phyloP scores from a whole-genome alignment of 2,888 invertebrate species.

The Steinernema hermaphroditum region DNA sequence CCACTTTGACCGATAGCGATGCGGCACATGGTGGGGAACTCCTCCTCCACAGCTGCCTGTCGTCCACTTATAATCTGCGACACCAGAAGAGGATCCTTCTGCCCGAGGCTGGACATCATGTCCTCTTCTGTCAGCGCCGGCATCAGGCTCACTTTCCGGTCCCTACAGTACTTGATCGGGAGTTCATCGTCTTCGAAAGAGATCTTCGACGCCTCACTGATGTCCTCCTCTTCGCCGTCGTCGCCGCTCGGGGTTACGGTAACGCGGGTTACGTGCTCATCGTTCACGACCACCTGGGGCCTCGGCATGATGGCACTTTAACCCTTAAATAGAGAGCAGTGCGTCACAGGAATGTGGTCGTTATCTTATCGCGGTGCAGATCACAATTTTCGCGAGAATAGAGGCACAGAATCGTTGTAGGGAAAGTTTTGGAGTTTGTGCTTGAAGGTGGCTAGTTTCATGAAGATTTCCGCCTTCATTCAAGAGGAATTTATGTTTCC shows the following conservation, averaged over 20 bases:
- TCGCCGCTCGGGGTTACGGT: conserved; percentile 23
- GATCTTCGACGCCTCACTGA: background rate
- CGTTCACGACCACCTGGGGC: conserved; percentile 23
- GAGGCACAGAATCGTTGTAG: no score
- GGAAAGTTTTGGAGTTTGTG: no score
- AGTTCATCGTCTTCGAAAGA: background rate
- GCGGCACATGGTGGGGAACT: background rate
- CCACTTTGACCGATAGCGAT: conserved; percentile 13
- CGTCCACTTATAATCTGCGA: conserved; percentile 49
- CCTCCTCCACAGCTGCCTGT: background rate
- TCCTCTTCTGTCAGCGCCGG: conserved; percentile 51
- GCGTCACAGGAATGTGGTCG: background rate
- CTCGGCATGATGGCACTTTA: conserved; percentile 25
- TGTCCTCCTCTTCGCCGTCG: conserved; percentile 16
- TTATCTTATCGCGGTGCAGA: conserved; percentile 17
- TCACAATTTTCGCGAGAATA: background rate
- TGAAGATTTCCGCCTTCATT: no score
- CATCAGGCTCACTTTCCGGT: conserved; percentile 51
- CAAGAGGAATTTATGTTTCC: no score
- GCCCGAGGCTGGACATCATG: conserved; percentile 41
- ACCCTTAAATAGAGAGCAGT: background rate
- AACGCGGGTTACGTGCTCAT: conserved; percentile 24
- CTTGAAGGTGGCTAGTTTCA: no score
- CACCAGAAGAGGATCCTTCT: conserved; percentile 44
- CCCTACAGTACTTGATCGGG: background rate